phyloP scores from a whole-genome alignment of 2,797 vertebrate species.

The Diceros bicornis region DNA sequence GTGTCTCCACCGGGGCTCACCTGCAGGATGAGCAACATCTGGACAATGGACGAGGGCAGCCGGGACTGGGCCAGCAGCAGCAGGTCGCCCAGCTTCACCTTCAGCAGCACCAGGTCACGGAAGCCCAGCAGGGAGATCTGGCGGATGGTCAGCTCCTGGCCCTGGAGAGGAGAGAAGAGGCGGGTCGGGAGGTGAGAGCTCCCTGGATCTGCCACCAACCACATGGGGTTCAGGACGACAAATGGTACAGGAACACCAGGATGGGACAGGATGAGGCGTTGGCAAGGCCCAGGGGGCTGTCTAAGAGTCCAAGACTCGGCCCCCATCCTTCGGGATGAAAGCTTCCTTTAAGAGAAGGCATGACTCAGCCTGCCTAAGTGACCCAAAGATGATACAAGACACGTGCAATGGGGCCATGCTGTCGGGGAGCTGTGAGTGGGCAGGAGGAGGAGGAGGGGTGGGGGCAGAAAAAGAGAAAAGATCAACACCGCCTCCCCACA shows the following conservation, averaged over 20 bases:
- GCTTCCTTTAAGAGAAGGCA: background rate
- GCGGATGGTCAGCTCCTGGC: conserved; percentile 96
- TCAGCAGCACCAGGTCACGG: conserved; percentile 95
- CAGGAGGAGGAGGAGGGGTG: background rate
- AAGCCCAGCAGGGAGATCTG: conserved; percentile 97
- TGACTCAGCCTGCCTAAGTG: background rate
- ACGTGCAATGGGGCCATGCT: accelerated
- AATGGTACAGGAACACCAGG: background rate
- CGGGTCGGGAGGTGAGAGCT: background rate
- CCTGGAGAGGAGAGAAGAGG: conserved; percentile 88
- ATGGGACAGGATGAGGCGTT: accelerated
- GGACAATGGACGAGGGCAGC: conserved; percentile 93
- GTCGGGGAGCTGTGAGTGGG: too few species aligned
- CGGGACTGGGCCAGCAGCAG: conserved; percentile 88
- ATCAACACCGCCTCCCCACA: background rate
- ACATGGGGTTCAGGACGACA: accelerated
- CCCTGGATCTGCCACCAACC: too few species aligned
- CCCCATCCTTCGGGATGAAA: background rate
- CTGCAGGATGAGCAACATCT: conserved; percentile 98
- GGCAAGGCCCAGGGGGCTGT: background rate
- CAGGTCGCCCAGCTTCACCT: conserved; percentile 93
- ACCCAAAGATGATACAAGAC: background rate
- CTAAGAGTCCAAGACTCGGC: background rate
- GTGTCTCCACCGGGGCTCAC: conserved; percentile 81
- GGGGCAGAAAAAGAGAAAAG: background rate